Evolutionary conservation across 2,797 vertebrate genomes (phyloP), one percentile per base, ranked within the genome.

Genomic region (Nothura maculosa): DNA sequence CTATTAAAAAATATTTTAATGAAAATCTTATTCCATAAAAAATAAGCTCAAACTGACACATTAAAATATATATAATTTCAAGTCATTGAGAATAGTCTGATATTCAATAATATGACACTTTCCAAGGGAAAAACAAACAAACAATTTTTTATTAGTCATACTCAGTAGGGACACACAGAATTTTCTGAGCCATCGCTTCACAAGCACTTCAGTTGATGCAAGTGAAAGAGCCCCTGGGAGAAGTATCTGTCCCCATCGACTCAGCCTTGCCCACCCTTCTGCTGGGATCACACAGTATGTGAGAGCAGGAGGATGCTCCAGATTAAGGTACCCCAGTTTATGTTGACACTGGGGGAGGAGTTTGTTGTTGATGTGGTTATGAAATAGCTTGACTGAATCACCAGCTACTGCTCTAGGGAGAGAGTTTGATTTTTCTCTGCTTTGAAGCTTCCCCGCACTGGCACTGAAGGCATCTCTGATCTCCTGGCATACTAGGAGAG

Each of bases 281-380:
- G 0, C 28, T 5, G 30, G 50, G 50, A 3, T 34, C 1, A 0
- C 6, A n/a, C 7, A 5, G 16, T 0, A 0, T 1, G 9, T 36
- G 9, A 0, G 1, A 55, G 52, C 10, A 83, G 27, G 20, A 63
- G 9, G 45, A 40, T 68, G 54, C 19, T 64, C 16, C 43, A 27
- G 32, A 3, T 50, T 4, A 24, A 48, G 28, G 8, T 16, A 19
- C 7, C 76, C 50, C 47, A 76, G 7, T 1, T 2, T 0, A 1
- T 6, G 58, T 55, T 32, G 12, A 60, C 67, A 17, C 43, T 64
- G 78, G 11, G n/a, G 1, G 2, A 0, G 1, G 34, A 16, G 8
- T 47, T 30, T 47, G 1, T 30, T 64, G 2, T 7, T 25, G 34
- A 9, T 38, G 13, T 47, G 38, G 38, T 58, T 18, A 25, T 21